Evolutionary conservation across 2,797 vertebrate species (phyloP).

Genomic region (Sebastes trivittatus): DNA sequence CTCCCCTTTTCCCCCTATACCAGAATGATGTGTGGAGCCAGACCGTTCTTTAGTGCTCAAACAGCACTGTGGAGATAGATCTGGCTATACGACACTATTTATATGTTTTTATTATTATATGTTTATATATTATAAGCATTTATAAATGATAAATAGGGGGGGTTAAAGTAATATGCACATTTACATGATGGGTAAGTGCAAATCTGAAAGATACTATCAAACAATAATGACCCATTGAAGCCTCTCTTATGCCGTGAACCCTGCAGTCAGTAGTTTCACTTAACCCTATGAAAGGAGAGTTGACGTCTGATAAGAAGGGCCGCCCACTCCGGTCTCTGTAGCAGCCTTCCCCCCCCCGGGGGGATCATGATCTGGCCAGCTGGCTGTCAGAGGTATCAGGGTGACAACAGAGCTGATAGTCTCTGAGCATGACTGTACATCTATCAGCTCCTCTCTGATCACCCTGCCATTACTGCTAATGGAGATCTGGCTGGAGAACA

Average conservation of each 20-base stretch:
- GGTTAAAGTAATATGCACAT: not conserved
- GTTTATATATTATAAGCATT: not conserved
- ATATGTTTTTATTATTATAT: too few relatives aligned
- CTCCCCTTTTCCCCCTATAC: too few relatives aligned
- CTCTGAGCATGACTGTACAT: slow-evolving; percentile 47
- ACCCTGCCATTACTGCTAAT: slow-evolving; percentile 37
- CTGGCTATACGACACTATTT: too few relatives aligned
- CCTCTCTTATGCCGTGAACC: not conserved
- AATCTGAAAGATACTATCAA: not conserved
- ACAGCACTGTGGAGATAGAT: too few relatives aligned
- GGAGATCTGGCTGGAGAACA: slow-evolving; percentile 44
- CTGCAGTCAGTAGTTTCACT: not conserved
- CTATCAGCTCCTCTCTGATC: slow-evolving; percentile 40
- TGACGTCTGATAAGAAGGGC: slow-evolving; percentile 24
- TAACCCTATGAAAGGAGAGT: not conserved
- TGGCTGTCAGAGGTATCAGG: slow-evolving; percentile 40
- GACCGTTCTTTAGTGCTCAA: too few relatives aligned
- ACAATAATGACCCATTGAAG: not conserved
- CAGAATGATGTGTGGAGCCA: too few relatives aligned
- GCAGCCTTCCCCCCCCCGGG: not conserved
- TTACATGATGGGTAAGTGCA: not conserved
- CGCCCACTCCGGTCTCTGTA: not conserved
- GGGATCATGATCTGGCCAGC: slow-evolving; percentile 14
- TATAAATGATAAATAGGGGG: not conserved
- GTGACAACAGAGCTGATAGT: slow-evolving; percentile 53